Evolutionary conservation across 2,888 invertebrate species (phyloP).

Genomic region (Chymomyza procnemis): DNA sequence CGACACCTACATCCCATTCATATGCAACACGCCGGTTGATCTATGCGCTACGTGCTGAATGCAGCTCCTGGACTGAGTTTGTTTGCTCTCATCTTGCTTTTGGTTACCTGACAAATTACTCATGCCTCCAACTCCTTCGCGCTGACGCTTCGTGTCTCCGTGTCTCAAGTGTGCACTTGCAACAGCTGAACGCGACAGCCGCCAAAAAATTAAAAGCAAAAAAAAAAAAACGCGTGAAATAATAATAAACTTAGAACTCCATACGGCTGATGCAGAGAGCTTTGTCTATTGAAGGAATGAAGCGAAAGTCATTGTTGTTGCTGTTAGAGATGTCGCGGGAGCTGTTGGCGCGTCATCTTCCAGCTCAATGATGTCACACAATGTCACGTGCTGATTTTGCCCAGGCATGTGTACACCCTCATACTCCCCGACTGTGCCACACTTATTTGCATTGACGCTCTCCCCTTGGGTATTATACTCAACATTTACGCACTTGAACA

Average conservation of each 20-base stretch:
- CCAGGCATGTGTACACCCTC: slow-evolving; percentile 16
- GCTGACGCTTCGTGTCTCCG: slow-evolving; percentile 12
- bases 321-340: slow-evolving; percentile 19
- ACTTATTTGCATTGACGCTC: not conserved
- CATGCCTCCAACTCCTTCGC: slow-evolving; percentile 11
- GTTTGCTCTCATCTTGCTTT: not conserved
- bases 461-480: slow-evolving; percentile 44
- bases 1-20: slow-evolving; percentile 1
- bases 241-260: slow-evolving; percentile 10
- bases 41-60: slow-evolving; percentile 74
- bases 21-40: slow-evolving; percentile 55
- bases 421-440: not conserved
- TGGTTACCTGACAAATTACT: slow-evolving; percentile 19
- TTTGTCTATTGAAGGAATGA: slow-evolving; percentile 55
- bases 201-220: slow-evolving; percentile 24
- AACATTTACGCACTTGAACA: slow-evolving; percentile 66
- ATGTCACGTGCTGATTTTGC: slow-evolving; percentile 67
- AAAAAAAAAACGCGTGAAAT: slow-evolving; percentile 26
- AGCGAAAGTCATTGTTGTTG: slow-evolving; percentile 58
- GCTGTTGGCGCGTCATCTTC: slow-evolving; percentile 55
- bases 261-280: slow-evolving; percentile 25
- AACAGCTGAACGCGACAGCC: slow-evolving; percentile 22
- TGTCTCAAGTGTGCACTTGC: slow-evolving; percentile 70
- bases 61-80: slow-evolving; percentile 22
- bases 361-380: slow-evolving; percentile 72